A percentile compares a stretch with the other conserved stretches of the same genome.
These are phyloP conservation scores for Nycticorax nycticorax DNA, from an alignment of 2,113 vertebrate genomes.

Conservation along the genomic window DNA sequence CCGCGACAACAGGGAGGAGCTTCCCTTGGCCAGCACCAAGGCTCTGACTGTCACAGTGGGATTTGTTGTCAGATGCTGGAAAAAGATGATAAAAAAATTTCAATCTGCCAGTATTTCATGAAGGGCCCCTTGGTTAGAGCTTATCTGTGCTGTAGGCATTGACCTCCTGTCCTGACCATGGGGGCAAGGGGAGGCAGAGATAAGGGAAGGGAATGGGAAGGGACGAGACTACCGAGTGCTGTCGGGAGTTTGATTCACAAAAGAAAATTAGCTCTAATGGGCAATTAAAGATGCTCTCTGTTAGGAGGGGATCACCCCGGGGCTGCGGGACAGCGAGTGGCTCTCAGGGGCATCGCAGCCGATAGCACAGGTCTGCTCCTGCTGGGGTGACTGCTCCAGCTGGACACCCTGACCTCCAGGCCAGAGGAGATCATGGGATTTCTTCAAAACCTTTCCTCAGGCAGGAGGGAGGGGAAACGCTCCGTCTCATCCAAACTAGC, in stretches of 20 bases:
- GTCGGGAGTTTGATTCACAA: neutral
- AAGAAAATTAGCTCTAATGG: neutral
- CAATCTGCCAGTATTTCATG: neutral
- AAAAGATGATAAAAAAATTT: neutral
- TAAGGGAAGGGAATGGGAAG: neutral
- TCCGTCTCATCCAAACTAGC: rapidly evolving
- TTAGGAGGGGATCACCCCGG: neutral
- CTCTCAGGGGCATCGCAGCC: neutral
- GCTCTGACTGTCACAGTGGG: neutral
- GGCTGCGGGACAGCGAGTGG: rapidly evolving
- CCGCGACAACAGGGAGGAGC: neutral
- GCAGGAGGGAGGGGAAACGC: neutral
- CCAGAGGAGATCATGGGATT: neutral
- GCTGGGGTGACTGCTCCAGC: neutral
- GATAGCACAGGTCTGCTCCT: neutral
- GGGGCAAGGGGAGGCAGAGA: neutral
- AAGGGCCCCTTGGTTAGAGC: neutral
- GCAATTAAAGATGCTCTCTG: neutral
- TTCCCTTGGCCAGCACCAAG: neutral
- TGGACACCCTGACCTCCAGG: rapidly evolving
- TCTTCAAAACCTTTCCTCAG: neutral
- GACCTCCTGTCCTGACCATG: neutral
- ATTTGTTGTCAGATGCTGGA: neutral
- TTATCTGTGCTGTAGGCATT: neutral
- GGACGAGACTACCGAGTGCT: neutral